Percentiles rank a stretch among this genome's conserved stretches.
These are phyloP conservation scores for Drosophila acutilabella DNA, from an alignment of 2,888 invertebrate genomes.

Conservation along the genomic window DNA sequence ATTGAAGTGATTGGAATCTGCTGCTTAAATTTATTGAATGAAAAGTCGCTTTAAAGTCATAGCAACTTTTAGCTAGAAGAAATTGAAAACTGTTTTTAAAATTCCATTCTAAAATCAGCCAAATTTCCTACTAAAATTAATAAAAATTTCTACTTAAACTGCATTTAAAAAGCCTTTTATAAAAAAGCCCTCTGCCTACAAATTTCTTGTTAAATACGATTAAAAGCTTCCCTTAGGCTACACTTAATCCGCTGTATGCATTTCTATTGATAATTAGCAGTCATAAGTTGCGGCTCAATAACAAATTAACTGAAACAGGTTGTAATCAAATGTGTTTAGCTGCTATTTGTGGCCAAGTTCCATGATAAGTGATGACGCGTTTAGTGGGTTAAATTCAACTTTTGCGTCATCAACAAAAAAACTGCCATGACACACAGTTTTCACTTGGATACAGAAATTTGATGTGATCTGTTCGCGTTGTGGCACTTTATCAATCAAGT, in stretches of 20 bases:
- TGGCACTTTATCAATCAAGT: background rate
- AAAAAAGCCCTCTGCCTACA: background rate
- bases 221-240: background rate
- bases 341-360: conserved; percentile 1
- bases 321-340: conserved; percentile 20
- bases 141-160: too few relatives aligned
- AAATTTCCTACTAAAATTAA: too few relatives aligned
- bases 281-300: conserved; percentile 25
- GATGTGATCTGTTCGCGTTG: background rate
- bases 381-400: conserved; percentile 14
- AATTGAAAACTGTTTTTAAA: too few relatives aligned
- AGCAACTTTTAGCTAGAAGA: too few relatives aligned
- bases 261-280: conserved; percentile 7
- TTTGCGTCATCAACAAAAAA: conserved; percentile 43
- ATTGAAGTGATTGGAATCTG: too few relatives aligned
- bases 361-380: conserved; percentile 24
- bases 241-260: background rate
- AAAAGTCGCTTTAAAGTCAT: too few relatives aligned
- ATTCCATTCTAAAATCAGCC: too few relatives aligned
- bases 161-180: too few relatives aligned
- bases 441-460: conserved; percentile 6
- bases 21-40: too few relatives aligned
- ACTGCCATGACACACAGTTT: conserved; percentile 29
- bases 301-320: conserved; percentile 35
- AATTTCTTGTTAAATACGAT: background rate